Percentiles rank a stretch among this genome's conserved stretches.
These are phyloP conservation scores for Rhagonycha fulva DNA, from an alignment of 2,888 invertebrate genomes.

Conservation along the genomic window DNA sequence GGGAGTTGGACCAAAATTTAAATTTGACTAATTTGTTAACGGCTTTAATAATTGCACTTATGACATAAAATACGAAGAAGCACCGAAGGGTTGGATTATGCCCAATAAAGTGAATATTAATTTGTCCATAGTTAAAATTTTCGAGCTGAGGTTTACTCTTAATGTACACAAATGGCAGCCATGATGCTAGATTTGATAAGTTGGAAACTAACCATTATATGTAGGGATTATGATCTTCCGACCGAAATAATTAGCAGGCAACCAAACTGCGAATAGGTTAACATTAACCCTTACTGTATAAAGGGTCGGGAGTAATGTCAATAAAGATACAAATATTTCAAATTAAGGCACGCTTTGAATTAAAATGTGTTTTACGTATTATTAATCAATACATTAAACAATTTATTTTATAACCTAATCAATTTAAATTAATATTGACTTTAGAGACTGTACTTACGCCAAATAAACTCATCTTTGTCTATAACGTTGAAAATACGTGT, in stretches of 20 bases:
- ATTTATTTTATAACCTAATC: neutral
- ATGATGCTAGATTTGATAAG: conserved; percentile 56
- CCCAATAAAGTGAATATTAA: neutral
- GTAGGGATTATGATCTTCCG: conserved; percentile 57
- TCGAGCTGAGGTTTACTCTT: conserved; percentile 39
- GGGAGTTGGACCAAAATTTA: neutral
- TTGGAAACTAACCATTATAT: conserved; percentile 56
- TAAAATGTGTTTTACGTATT: conserved; percentile 27
- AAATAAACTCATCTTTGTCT: neutral
- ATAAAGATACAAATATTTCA: conserved; percentile 55
- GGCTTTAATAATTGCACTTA: neutral
- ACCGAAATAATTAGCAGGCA: conserved; percentile 56
- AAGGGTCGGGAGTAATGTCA: conserved; percentile 54
- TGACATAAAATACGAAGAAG: neutral
- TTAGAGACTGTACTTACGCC: neutral
- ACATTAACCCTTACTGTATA: conserved; percentile 51
- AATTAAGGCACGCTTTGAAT: conserved; percentile 55
- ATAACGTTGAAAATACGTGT: neutral
- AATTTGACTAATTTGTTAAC: neutral
- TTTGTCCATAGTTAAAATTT: neutral
- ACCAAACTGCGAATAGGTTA: conserved; percentile 54
- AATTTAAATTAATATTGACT: neutral
- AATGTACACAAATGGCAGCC: conserved; percentile 53
- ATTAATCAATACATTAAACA: neutral
- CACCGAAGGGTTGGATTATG: neutral